A percentile compares a stretch with the other conserved stretches of the same genome.
phyloP scores from a whole-genome alignment of 2,113 vertebrate species.

The Tympanuchus pallidicinctus region DNA sequence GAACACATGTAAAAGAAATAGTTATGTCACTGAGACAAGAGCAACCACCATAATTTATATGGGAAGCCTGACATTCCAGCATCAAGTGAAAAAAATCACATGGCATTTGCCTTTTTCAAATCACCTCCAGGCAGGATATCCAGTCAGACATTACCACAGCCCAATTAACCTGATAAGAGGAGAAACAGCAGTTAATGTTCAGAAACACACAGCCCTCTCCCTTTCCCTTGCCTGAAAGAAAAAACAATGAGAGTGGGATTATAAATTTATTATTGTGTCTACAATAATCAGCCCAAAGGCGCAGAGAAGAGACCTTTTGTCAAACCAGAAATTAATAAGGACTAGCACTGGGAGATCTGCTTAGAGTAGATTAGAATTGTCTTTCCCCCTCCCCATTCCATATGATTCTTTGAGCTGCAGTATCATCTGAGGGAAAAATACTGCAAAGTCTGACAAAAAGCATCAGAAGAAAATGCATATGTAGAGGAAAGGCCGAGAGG shows the following conservation, averaged over 20 bases:
- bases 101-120: constrained; percentile 64
- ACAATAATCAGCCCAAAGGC: constrained; percentile 31
- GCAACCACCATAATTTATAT: constrained; percentile 33
- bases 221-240: background rate
- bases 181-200: background rate
- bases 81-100: constrained; percentile 18
- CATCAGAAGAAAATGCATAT: background rate
- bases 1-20: constrained; percentile 50
- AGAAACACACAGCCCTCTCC: background rate
- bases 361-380: constrained; percentile 27
- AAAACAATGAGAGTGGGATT: constrained; percentile 29
- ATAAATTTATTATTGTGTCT: background rate
- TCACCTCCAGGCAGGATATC: constrained; percentile 52
- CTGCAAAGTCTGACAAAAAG: constrained; percentile 28
- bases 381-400: background rate
- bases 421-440: background rate
- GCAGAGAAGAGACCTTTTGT: constrained; percentile 11
- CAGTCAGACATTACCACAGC: constrained; percentile 46
- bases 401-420: background rate
- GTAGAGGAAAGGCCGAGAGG: background rate
- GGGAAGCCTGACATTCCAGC: constrained; percentile 32
- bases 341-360: constrained; percentile 28
- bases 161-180: constrained; percentile 64
- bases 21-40: constrained; percentile 41
- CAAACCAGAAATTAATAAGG: constrained; percentile 41